A percentile compares a stretch with the other conserved stretches of the same genome.
phyloP scores from a whole-genome alignment of 2,797 vertebrate genomes.

The Cossypha dichroa region DNA sequence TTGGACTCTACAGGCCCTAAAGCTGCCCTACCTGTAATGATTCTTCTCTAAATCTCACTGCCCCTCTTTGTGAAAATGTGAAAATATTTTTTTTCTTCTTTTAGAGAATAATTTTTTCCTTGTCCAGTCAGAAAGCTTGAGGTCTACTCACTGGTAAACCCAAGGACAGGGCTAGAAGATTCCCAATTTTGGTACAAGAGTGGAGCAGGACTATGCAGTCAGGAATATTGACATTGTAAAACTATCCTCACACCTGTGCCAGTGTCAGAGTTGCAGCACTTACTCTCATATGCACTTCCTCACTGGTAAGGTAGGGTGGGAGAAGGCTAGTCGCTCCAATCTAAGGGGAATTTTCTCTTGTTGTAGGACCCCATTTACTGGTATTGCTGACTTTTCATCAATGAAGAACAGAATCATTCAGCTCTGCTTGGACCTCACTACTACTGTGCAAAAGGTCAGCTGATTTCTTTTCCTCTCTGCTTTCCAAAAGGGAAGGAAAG shows the following conservation, averaged over 20 bases:
- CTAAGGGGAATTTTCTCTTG: conserved; percentile 34
- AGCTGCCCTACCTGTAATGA: neutral
- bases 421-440: conserved; percentile 94
- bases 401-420: conserved; percentile 95
- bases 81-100: neutral
- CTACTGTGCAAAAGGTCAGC: conserved; percentile 94
- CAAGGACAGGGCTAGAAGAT: neutral
- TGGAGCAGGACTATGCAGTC: neutral
- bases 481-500: conserved; percentile 38
- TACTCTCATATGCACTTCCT: neutral
- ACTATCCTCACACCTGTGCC: neutral
- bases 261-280: neutral
- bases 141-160: neutral
- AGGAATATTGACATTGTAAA: neutral
- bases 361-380: conserved; percentile 87
- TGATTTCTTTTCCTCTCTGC: neutral
- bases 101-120: fast-evolving
- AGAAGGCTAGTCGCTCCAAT: neutral
- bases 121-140: neutral
- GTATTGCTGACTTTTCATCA: conserved; percentile 86
- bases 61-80: neutral
- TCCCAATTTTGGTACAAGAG: neutral
- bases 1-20: neutral
- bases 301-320: neutral
- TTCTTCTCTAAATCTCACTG: neutral